Evolutionary conservation across 2,797 vertebrate species (phyloP).

Genomic region (Allobates femoralis): DNA sequence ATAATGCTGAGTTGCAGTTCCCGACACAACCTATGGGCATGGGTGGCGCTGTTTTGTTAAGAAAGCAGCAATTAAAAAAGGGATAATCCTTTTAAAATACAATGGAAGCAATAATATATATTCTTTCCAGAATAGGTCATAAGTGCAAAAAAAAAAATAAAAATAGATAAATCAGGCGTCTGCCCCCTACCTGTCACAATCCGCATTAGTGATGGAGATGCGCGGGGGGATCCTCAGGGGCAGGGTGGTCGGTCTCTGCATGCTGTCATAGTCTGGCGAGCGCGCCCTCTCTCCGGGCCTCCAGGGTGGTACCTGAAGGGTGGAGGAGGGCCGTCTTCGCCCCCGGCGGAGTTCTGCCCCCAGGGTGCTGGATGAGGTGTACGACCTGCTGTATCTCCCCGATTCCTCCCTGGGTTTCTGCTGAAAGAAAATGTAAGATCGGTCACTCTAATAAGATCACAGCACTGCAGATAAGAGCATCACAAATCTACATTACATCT

Average conservation of each 20-base stretch:
- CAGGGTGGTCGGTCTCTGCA: slow-evolving; percentile 80
- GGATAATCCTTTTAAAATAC: too few species aligned
- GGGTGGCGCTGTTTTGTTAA: too few species aligned
- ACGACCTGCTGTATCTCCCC: slow-evolving; percentile 79
- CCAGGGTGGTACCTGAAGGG: slow-evolving; percentile 82
- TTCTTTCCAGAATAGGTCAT: too few species aligned
- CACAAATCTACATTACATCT: neutral
- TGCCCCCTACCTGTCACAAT: slow-evolving; percentile 77
- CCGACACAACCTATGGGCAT: too few species aligned
- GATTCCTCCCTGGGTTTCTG: slow-evolving; percentile 76
- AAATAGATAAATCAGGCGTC: neutral
- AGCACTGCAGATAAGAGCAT: neutral
- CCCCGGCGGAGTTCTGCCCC: slow-evolving; percentile 79
- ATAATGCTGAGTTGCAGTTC: too few species aligned
- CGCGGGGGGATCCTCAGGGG: slow-evolving; percentile 81
- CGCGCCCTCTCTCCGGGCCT: slow-evolving; percentile 78
- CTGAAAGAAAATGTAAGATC: slow-evolving; percentile 3
- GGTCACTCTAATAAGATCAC: neutral
- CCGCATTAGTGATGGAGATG: slow-evolving; percentile 83
- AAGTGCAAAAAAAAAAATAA: neutral
- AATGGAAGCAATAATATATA: too few species aligned
- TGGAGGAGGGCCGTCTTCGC: slow-evolving; percentile 79
- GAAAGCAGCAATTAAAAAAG: too few species aligned
- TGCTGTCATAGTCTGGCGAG: slow-evolving; percentile 75
- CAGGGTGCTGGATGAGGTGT: slow-evolving; percentile 79